Conservation (phyloP, 2,797 vertebrate genomes). For the Lacerta bilineata region DNA sequence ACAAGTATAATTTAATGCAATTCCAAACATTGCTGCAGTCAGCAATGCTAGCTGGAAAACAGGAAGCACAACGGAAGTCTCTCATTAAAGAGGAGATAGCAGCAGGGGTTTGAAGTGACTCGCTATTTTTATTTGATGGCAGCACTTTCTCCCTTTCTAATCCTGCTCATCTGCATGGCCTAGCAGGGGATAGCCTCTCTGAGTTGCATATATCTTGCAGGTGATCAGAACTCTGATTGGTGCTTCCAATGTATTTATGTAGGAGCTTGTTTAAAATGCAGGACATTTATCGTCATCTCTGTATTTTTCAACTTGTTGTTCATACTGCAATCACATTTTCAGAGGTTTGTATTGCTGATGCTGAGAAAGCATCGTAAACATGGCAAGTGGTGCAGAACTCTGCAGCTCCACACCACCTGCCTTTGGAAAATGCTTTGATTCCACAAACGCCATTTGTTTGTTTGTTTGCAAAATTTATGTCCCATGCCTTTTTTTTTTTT, state of each 20-base stretch:
- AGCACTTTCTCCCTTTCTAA: neutral
- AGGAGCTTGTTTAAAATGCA: neutral
- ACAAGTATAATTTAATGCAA: conserved; percentile 56
- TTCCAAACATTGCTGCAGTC: neutral
- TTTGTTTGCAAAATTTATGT: neutral
- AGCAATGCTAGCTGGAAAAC: neutral
- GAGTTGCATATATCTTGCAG: neutral
- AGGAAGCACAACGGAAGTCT: neutral
- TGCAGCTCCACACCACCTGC: neutral
- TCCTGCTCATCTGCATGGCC: neutral
- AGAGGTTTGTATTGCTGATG: neutral
- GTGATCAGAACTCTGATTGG: neutral
- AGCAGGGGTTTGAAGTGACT: neutral
- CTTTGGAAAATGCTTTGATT: neutral
- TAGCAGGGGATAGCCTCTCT: too few species aligned
- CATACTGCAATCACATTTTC: neutral
- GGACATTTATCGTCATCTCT: neutral
- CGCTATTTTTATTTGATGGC: neutral
- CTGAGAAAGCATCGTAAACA: neutral
- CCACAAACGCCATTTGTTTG: neutral
- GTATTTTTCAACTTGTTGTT: conserved; percentile 46
- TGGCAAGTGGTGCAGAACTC: neutral
- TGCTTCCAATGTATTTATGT: neutral
- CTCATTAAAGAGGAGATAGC: neutral
- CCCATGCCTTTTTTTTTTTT: neutral